These are phyloP conservation scores for Gobionotothen gibberifrons DNA, from an alignment of 2,797 vertebrate species.

Conservation along the genomic window DNA sequence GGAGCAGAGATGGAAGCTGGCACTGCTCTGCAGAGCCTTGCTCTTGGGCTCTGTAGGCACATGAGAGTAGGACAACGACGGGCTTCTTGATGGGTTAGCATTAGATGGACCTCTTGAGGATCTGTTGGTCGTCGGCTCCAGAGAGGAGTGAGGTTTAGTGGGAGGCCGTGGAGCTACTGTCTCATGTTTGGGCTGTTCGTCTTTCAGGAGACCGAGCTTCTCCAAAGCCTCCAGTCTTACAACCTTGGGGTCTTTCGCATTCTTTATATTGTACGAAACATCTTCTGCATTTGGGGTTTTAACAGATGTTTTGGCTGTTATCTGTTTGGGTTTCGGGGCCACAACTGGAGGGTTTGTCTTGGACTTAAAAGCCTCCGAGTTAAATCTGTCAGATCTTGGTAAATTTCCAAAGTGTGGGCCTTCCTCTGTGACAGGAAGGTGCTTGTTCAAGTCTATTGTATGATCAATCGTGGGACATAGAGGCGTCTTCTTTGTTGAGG, in stretches of 20 bases:
- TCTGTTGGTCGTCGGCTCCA: constrained; percentile 36
- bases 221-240: constrained; percentile 89
- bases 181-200: constrained; percentile 61
- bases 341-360: constrained; percentile 81
- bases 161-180: constrained; percentile 4
- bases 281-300: constrained; percentile 67
- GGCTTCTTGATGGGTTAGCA: constrained; percentile 53
- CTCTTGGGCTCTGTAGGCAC: constrained; percentile 48
- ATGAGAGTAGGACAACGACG: constrained; percentile 50
- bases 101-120: constrained; percentile 22
- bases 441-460: constrained; percentile 61
- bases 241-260: constrained; percentile 66
- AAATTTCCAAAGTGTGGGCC: constrained; percentile 21
- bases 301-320: constrained; percentile 82
- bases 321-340: constrained; percentile 87
- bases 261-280: constrained; percentile 45
- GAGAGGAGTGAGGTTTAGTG: constrained; percentile 26
- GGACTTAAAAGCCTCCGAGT: constrained; percentile 26
- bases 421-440: constrained; percentile 20
- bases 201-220: constrained; percentile 90
- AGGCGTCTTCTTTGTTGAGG: constrained; percentile 76
- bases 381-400: constrained; percentile 32
- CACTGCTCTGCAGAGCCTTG: constrained; percentile 61
- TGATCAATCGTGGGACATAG: constrained; percentile 75
- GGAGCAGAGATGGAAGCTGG: constrained; percentile 62